phyloP scores from a whole-genome alignment of 2,797 vertebrate species.

The Cyprinodon diabolis region DNA sequence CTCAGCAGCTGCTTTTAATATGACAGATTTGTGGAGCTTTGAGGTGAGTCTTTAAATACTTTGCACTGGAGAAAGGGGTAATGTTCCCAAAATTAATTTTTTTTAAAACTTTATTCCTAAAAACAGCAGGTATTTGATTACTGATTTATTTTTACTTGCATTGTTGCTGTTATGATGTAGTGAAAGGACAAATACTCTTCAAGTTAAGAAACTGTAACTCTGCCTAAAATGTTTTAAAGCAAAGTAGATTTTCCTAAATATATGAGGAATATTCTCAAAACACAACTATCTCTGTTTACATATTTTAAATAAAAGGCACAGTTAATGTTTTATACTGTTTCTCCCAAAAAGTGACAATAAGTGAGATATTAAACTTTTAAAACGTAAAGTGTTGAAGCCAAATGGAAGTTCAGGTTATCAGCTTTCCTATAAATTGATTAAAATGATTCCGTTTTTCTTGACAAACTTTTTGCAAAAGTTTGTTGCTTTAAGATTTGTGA shows the following conservation, averaged over 20 bases:
- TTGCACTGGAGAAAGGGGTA: not conserved
- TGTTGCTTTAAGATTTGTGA: not conserved
- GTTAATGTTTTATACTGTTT: not conserved
- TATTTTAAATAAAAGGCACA: not conserved
- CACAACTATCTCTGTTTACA: not conserved
- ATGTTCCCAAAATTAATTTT: not conserved
- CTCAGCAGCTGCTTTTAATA: not conserved
- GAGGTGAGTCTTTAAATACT: constrained; percentile 42
- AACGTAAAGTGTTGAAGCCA: not conserved
- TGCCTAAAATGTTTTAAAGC: not conserved
- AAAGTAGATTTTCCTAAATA: not conserved
- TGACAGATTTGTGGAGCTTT: constrained; percentile 12
- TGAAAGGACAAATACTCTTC: not conserved
- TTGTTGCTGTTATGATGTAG: not conserved
- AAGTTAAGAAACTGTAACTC: not conserved
- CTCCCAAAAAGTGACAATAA: not conserved
- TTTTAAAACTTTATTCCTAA: not conserved
- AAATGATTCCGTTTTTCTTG: not conserved
- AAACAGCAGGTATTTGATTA: not conserved
- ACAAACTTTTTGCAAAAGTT: not conserved
- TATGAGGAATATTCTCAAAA: not conserved
- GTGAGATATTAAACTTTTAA: not conserved
- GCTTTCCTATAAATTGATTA: not conserved
- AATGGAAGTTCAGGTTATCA: not conserved
- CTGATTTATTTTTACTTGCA: not conserved